A percentile compares a stretch with the other conserved stretches of the same genome.
phyloP scores from a whole-genome alignment of 2,113 vertebrate genomes.

The Tachysurus vachellii region DNA sequence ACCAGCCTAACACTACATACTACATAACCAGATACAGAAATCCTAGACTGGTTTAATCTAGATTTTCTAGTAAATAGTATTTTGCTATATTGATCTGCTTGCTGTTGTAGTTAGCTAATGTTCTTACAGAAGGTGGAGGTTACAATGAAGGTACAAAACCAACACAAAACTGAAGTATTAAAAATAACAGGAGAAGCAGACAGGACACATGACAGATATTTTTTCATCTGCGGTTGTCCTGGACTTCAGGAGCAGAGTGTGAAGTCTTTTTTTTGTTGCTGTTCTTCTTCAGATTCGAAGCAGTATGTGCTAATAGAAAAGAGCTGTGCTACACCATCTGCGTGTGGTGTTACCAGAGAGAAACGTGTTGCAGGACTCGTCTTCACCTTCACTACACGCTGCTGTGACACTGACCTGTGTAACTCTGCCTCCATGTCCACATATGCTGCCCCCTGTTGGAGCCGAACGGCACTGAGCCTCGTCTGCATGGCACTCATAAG shows the following conservation, averaged over 20 bases:
- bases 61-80: neutral
- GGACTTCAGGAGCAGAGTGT: neutral
- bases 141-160: neutral
- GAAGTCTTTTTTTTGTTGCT: neutral
- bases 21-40: neutral
- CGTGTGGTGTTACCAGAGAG: constrained; percentile 66
- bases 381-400: constrained; percentile 72
- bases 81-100: neutral
- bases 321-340: constrained; percentile 66
- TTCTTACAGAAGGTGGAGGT: neutral
- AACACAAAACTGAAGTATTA: neutral
- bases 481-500: constrained; percentile 38
- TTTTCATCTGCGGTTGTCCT: neutral
- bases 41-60: neutral
- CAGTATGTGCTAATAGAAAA: constrained; percentile 70
- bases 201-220: neutral
- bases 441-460: constrained; percentile 47
- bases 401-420: constrained; percentile 75
- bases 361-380: constrained; percentile 64
- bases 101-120: neutral
- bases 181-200: neutral
- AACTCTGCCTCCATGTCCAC: constrained; percentile 56
- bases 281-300: constrained; percentile 57
- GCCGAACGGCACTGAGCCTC: constrained; percentile 51
- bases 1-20: neutral